Evolutionary conservation across 2,888 invertebrate species (phyloP).

Genomic region (Stenurella melanura): DNA sequence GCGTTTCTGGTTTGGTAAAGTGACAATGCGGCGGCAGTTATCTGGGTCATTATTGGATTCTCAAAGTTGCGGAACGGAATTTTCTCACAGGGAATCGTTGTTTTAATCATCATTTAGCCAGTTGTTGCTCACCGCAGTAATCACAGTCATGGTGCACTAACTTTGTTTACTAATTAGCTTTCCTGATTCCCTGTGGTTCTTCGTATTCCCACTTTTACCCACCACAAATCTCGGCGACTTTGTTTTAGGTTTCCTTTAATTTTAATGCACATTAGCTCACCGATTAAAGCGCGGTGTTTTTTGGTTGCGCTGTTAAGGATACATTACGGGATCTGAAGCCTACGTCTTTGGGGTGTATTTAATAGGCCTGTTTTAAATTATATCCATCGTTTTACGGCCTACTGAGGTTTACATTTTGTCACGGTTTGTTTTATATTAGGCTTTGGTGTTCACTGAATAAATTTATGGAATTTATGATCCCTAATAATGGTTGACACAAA

Average conservation of each 20-base stretch:
- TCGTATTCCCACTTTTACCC: slow-evolving; percentile 11
- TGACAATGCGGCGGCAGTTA: slow-evolving; percentile 30
- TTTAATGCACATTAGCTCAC: slow-evolving; percentile 15
- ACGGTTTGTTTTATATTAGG: slow-evolving; percentile 30
- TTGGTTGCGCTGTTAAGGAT: slow-evolving; percentile 18
- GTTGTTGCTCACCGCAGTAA: slow-evolving; percentile 60
- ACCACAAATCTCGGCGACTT: slow-evolving; percentile 9
- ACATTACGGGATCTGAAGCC: slow-evolving; percentile 8
- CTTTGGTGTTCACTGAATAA: neutral
- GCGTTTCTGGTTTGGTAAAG: slow-evolving; percentile 16
- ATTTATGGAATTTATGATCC: slow-evolving; percentile 20
- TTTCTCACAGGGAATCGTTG: slow-evolving; percentile 60
- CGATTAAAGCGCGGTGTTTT: slow-evolving; percentile 21
- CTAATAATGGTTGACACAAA: slow-evolving; percentile 12
- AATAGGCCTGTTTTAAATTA: slow-evolving; percentile 29
- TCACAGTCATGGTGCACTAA: slow-evolving; percentile 60
- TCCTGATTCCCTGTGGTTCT: slow-evolving; percentile 39
- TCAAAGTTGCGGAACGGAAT: slow-evolving; percentile 51
- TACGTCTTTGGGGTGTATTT: slow-evolving; percentile 20
- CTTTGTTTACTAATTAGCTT: slow-evolving; percentile 62
- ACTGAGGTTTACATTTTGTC: slow-evolving; percentile 24
- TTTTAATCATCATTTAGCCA: slow-evolving; percentile 62
- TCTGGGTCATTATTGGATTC: slow-evolving; percentile 55
- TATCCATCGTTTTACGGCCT: slow-evolving; percentile 21
- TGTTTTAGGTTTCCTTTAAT: slow-evolving; percentile 17